A percentile compares a stretch with the other conserved stretches of the same genome.
Conservation (phyloP, 2,113 vertebrate species). For the Calyptommatus sinebrachiatus region DNA sequence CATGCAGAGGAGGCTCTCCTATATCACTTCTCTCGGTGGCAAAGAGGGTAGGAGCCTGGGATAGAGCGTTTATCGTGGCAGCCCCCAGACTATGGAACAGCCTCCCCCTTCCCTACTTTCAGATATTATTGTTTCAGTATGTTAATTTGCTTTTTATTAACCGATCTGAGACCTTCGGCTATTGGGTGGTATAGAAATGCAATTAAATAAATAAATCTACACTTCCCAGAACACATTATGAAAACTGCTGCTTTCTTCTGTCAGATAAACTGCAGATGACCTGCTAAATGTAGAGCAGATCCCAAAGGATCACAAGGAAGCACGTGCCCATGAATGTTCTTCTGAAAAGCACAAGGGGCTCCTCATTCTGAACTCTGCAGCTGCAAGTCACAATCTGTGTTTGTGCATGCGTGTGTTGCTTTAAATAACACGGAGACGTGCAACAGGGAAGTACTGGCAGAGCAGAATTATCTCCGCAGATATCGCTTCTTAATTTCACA, state of each 20-base stretch:
- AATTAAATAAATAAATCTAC: too few relatives aligned
- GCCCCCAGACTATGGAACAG: too few relatives aligned
- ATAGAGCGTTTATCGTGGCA: too few relatives aligned
- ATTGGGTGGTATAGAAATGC: too few relatives aligned
- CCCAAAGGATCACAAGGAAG: not conserved
- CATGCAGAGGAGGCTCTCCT: too few relatives aligned
- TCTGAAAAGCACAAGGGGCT: not conserved
- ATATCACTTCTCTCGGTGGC: too few relatives aligned
- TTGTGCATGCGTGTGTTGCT: slow-evolving; percentile 9
- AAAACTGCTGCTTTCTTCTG: not conserved
- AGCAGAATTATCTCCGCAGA: slow-evolving; percentile 32
- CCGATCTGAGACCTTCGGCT: too few relatives aligned
- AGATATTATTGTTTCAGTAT: too few relatives aligned
- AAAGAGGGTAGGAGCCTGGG: too few relatives aligned
- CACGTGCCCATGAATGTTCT: not conserved
- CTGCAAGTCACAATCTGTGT: not conserved
- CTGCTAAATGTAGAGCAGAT: not conserved
- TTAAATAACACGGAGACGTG: slow-evolving; percentile 34
- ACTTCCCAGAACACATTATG: not conserved
- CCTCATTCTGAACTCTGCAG: not conserved
- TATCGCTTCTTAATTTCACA: slow-evolving; percentile 50
- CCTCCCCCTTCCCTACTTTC: too few relatives aligned
- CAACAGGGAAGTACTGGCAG: slow-evolving; percentile 22
- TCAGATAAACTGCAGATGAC: not conserved
- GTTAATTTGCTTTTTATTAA: too few relatives aligned